Evolutionary conservation across 2,797 vertebrate species (phyloP), one percentile per base, ranked within the genome.

Genomic region (Hydrocynus forskahlii): DNA sequence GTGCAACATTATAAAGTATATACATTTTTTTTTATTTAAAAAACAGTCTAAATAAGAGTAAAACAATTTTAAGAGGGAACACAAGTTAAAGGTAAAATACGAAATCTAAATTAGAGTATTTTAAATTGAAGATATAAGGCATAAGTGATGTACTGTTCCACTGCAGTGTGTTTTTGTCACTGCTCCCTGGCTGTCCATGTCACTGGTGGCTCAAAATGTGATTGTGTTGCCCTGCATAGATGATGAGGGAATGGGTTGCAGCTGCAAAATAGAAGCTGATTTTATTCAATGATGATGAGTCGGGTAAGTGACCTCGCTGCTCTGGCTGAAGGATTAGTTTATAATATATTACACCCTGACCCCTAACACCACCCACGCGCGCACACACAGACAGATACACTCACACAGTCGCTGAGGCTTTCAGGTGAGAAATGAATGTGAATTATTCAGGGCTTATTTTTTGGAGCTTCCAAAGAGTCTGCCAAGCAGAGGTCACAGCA

Each of bases 401-500:
- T 48, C 43, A 69, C 38, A 45, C 19, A 54, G 16, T 57, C 50
- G 50, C 25, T 71, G 17, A 71, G 70, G 52, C 52, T 70, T 70
- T 78, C 54, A 78, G 67, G 76, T 78, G 67, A 70, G 70, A 68
- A 75, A 78, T 25, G 52, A 19, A 54, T 78, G 52, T 70, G 55
- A 78, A 70, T 78, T 78, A 78, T 78, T 78, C 67, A 78, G 16
- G 6, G 35, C 66, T 48, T 70, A 52, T 69, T 50, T 78, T 70
- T 62, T 21, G 40, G 38, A 48, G 55, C 38, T 48, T 38, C 64
- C 21, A 25, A 38, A 59, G 52, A 59, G 71, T 54, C 57, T 38
- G 64, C 13, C 35, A 69, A 78, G 52, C 35, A 78, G 76, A 52
- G 67, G 19, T n/a, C 4, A 19, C 10, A 59, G 35, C 29, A 75